Evolutionary conservation across 2,113 vertebrate genomes (phyloP), one percentile per base, ranked within the genome.

Genomic region (Vicugna pacos): DNA sequence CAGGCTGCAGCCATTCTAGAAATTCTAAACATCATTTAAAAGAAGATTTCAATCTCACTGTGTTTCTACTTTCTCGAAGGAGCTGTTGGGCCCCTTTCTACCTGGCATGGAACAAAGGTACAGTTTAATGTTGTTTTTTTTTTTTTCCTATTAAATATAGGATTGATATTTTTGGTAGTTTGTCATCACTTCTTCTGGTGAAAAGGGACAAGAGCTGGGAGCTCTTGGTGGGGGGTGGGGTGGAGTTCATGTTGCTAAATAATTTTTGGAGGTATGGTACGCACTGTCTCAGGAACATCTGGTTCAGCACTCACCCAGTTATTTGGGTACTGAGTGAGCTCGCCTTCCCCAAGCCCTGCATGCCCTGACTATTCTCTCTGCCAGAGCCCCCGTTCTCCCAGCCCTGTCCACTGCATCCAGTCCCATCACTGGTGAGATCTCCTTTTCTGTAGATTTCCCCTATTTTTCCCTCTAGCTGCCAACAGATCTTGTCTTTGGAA

Each of bases 21-120:
- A 24, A 54, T 58, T 85, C 14, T 72, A 85, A 77, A 28, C 14
- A 93, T 70, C 52, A 32, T 82, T 50, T 22, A 70, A 83, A 76
- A 93, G 80, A 91, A 62, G 82, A 58, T 77, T 81, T 82, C 73
- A 42, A 22, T 26, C 24, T 76, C 30, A 52, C 3, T 67, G 50
- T 67, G 30, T 94, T 86, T 94, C 62, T 12, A 8, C 48, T 64
- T 52, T 94, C 48, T 56, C 52, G 22, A 62, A 92, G 75, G 88
- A 92, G 87, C 77, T 72, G 24, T 42, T 65, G 56, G 67, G 50
- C 17, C 56, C 8, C 64, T 89, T 86, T 38, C 58, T 50, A n/a
- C 28, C 28, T 38, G 20, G 32, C 64, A 89, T 92, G 70, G 77
- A 97, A 10, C 67, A 85, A 94, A 94, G 97, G 97, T 97, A 97